Conservation (phyloP, 2,888 invertebrate species). For the Ochropacha duplaris region DNA sequence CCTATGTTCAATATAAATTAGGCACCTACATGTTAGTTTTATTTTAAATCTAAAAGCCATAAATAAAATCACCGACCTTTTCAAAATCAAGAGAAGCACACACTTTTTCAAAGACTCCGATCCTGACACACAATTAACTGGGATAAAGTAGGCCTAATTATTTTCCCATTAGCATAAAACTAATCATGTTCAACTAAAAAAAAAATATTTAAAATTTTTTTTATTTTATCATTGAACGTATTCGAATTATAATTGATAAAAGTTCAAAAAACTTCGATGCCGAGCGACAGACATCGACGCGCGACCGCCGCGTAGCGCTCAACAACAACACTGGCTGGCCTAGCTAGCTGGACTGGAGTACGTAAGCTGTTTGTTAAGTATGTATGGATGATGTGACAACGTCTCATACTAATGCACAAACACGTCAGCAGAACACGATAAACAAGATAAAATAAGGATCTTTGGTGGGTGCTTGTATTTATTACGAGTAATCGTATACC, state of each 20-base stretch:
- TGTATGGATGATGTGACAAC: constrained; percentile 4
- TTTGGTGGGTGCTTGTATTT: not conserved
- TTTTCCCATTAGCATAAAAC: not conserved
- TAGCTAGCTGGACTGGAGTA: too few relatives aligned
- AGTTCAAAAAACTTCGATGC: not conserved
- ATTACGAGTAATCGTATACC: too few relatives aligned
- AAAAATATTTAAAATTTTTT: too few relatives aligned
- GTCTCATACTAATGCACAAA: not conserved
- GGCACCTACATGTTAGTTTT: too few relatives aligned
- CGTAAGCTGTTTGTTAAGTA: constrained; percentile 7
- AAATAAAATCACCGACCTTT: not conserved
- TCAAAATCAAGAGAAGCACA: not conserved
- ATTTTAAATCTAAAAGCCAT: not conserved
- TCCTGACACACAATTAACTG: not conserved
- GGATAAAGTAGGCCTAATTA: not conserved
- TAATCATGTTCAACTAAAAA: too few relatives aligned
- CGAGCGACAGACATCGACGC: not conserved
- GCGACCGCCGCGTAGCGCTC: constrained; percentile 25
- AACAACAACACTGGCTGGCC: constrained; percentile 33
- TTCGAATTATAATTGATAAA: not conserved
- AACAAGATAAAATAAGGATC: not conserved
- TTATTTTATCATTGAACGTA: not conserved
- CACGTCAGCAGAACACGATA: not conserved
- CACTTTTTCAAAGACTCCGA: not conserved
- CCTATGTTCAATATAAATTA: too few relatives aligned